Evolutionary conservation across 2,888 invertebrate genomes (phyloP), one percentile per base, ranked within the genome.

Genomic region (Anoplius nigerrimus): DNA sequence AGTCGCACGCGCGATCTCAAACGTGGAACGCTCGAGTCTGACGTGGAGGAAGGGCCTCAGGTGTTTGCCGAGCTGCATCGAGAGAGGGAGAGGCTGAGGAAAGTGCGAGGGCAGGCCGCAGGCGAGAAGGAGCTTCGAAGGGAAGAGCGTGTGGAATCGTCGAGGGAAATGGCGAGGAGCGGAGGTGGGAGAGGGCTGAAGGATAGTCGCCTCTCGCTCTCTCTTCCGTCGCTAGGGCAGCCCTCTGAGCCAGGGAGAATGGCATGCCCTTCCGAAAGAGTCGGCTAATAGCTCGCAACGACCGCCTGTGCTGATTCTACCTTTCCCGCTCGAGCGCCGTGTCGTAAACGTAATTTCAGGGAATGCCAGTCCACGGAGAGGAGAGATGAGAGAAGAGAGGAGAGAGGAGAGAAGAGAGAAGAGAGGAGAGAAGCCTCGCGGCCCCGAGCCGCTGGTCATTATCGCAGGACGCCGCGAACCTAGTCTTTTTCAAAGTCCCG

Each of bases 1-100:
- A 74, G 75, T 75, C 66, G 66, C 74, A 71, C 67, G 72, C 64
- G 54, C 20, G 24, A 22, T 16, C 58, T 4, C 34, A 66, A 70
- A 11, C 27, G 62, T 54, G 55, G 48, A 65, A 61, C 34, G 24
- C 24, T n/a, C n/a, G n/a, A 8, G 20, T 52, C 13, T n/a, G 43
- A 24, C n/a, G 22, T 8, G 20, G 15, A 43, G 21, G 46, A 22
- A 2, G 13, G 4, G 3, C 11, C 20, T 22, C 24, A 66, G 51
- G 21, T 66, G 54, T 24, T 24, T 16, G 46, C 24, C 11, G 6
- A 20, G 46, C 2, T 34, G 34, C 11, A 13, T 6, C 34, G 11
- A 13, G 4, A 6, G 34, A 34, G 34, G 34, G 34, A 34, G 48
- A 52, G 52, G 20, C 18, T 18, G 24, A 15, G 21, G 20, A 53